Conservation (phyloP, 2,888 invertebrate species). For the Smittia sp. region DNA sequence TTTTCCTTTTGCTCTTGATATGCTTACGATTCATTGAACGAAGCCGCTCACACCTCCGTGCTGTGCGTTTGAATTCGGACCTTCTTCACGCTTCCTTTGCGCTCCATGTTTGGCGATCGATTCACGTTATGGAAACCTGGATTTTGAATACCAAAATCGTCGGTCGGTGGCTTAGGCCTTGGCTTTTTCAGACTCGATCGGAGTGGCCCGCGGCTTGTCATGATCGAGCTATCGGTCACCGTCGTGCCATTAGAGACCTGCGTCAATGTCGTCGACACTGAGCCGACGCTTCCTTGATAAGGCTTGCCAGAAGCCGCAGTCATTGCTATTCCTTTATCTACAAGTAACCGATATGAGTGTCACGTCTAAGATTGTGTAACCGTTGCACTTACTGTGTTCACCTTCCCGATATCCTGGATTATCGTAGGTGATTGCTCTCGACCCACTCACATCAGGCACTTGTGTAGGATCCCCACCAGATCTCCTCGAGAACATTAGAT, state of each 20-base stretch:
- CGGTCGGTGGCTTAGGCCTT: conserved; percentile 54
- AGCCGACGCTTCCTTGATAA: conserved; percentile 70
- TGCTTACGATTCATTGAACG: background rate
- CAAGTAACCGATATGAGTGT: conserved; percentile 10
- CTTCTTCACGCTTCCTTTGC: conserved; percentile 86
- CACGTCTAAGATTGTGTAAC: background rate
- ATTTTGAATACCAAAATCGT: conserved; percentile 80
- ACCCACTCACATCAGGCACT: conserved; percentile 57
- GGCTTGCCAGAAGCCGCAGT: conserved; percentile 85
- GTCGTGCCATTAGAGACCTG: conserved; percentile 58
- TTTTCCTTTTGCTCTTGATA: background rate
- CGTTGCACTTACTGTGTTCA: conserved; percentile 43
- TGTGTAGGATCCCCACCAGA: conserved; percentile 78
- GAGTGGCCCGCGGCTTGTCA: conserved; percentile 57
- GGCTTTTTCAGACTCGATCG: conserved; percentile 83
- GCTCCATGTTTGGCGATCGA: conserved; percentile 75
- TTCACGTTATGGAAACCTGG: conserved; percentile 70
- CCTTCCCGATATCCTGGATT: conserved; percentile 83
- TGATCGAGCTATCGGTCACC: conserved; percentile 47
- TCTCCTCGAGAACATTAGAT: conserved; percentile 72
- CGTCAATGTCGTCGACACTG: conserved; percentile 72
- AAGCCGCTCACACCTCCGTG: conserved; percentile 70
- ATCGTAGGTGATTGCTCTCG: conserved; percentile 73
- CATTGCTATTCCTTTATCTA: conserved; percentile 68
- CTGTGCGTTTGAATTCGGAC: conserved; percentile 89